Evolutionary conservation across 2,888 invertebrate genomes (phyloP).

Genomic region (Sinotaia quadrata): DNA sequence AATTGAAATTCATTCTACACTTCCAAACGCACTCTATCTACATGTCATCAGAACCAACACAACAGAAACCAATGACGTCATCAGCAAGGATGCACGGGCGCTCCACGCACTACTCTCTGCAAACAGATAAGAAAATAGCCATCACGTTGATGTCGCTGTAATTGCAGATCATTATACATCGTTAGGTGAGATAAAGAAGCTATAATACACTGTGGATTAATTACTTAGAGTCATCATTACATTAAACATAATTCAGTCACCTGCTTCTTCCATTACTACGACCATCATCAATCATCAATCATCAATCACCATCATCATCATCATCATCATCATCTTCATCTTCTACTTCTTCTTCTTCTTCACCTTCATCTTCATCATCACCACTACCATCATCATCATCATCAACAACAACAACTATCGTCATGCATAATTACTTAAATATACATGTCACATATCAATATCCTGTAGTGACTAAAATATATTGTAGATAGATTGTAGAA

Average conservation of each 20-base stretch:
- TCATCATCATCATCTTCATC: neutral
- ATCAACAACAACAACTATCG: too few relatives aligned
- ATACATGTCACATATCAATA: too few relatives aligned
- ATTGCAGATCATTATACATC: too few relatives aligned
- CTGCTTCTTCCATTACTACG: conserved; percentile 13
- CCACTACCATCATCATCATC: neutral
- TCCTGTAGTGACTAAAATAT: too few relatives aligned
- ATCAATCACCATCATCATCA: neutral
- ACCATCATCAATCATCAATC: neutral
- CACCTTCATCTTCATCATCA: conserved; percentile 7
- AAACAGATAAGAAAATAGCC: neutral
- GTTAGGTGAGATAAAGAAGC: too few relatives aligned
- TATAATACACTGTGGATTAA: too few relatives aligned
- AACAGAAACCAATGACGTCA: conserved; percentile 29
- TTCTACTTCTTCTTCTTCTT: neutral
- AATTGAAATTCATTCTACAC: conserved; percentile 14
- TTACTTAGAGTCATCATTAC: too few relatives aligned
- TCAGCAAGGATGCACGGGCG: conserved; percentile 20
- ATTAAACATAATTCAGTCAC: too few relatives aligned
- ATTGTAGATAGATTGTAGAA: too few relatives aligned
- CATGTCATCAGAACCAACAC: conserved; percentile 20
- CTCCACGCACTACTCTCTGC: conserved; percentile 2
- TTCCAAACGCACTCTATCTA: conserved; percentile 33
- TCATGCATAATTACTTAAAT: too few relatives aligned
- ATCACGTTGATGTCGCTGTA: too few relatives aligned